These are phyloP conservation scores for Lasiommata megera DNA, from an alignment of 2,888 invertebrate genomes.

Conservation along the genomic window DNA sequence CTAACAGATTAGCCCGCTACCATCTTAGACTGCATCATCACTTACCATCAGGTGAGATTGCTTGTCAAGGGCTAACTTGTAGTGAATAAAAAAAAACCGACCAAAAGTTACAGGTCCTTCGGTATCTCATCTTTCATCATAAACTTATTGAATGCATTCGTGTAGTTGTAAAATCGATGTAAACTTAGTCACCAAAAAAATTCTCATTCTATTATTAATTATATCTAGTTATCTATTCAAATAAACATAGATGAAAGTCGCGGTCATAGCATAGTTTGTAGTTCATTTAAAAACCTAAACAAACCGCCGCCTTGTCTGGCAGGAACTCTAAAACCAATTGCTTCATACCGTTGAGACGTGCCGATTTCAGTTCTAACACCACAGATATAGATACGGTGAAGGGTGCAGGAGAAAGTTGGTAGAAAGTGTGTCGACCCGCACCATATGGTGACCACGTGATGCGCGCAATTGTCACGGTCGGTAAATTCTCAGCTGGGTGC, in stretches of 20 bases:
- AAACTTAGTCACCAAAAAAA: too few relatives aligned
- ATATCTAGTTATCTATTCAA: too few relatives aligned
- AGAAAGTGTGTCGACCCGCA: conserved; percentile 30
- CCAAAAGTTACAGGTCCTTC: too few relatives aligned
- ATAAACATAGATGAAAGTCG: too few relatives aligned
- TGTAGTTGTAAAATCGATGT: too few relatives aligned
- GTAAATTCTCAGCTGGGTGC: conserved; percentile 18
- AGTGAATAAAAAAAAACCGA: too few relatives aligned
- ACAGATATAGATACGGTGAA: neutral
- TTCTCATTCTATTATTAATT: neutral
- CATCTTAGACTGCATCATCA: too few relatives aligned
- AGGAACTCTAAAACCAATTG: neutral
- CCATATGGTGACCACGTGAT: conserved; percentile 32
- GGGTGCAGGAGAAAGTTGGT: conserved; percentile 19
- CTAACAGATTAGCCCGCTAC: too few relatives aligned
- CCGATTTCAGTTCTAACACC: conserved; percentile 6
- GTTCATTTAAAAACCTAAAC: conserved; percentile 19
- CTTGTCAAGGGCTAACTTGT: too few relatives aligned
- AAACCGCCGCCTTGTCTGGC: conserved; percentile 32
- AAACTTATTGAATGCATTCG: too few relatives aligned
- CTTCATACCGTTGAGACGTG: neutral
- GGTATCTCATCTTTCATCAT: too few relatives aligned
- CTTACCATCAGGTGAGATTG: too few relatives aligned
- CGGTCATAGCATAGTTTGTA: neutral
- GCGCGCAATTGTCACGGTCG: conserved; percentile 10